Conservation (phyloP, 2,888 invertebrate genomes). For the Drosophila kuntzei region DNA sequence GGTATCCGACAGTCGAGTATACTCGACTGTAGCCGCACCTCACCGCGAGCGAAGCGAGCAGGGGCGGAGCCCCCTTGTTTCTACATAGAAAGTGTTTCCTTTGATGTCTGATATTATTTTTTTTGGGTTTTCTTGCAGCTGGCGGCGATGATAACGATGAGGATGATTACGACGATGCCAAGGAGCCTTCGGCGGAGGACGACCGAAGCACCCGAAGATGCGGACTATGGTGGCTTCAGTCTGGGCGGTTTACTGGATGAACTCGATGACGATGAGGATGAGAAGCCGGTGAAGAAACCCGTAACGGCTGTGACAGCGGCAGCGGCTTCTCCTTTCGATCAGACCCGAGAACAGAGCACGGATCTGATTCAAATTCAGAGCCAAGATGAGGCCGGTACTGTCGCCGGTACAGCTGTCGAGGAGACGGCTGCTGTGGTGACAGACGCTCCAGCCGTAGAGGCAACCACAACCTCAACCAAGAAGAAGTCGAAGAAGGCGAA, state of each 20-base stretch:
- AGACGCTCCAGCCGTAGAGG: constrained; percentile 21
- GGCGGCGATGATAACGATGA: constrained; percentile 83
- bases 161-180: constrained; percentile 70
- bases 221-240: constrained; percentile 89
- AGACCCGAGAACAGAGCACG: constrained; percentile 64
- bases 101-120: too few species aligned
- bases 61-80: too few species aligned
- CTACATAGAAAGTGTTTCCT: too few species aligned
- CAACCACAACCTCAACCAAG: constrained; percentile 58
- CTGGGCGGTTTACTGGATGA: constrained; percentile 88
- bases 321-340: constrained; percentile 45
- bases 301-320: constrained; percentile 17
- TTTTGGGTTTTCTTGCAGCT: constrained; percentile 56
- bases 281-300: constrained; percentile 70
- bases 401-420: constrained; percentile 36
- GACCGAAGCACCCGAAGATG: constrained; percentile 87
- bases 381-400: constrained; percentile 78
- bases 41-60: too few species aligned
- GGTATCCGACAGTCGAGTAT: too few species aligned
- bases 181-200: constrained; percentile 71
- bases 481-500: constrained; percentile 77
- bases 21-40: too few species aligned
- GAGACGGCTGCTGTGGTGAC: constrained; percentile 21
- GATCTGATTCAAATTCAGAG: constrained; percentile 78
- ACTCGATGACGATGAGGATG: constrained; percentile 86